Percentiles rank a stretch among this genome's conserved stretches.
Evolutionary conservation across 2,113 vertebrate species (phyloP).

Genomic region (Misgurnus anguillicaudatus): DNA sequence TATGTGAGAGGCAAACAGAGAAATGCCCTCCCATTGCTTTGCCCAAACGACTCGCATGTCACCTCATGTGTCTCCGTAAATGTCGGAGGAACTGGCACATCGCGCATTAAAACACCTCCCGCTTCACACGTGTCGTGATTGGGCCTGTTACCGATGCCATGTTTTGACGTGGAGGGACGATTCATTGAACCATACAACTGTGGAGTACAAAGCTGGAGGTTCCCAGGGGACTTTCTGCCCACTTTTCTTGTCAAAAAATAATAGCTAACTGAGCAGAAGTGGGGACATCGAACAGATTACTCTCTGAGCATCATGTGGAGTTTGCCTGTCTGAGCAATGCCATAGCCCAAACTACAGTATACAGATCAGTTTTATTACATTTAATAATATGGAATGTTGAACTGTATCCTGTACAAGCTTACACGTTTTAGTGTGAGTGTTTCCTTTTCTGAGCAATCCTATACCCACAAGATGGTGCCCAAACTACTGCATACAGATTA

Average conservation of each 20-base stretch:
- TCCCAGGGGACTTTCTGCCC: conserved; percentile 31
- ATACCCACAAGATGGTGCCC: conserved; percentile 24
- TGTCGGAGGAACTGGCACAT: conserved; percentile 34
- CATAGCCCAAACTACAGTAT: conserved; percentile 11
- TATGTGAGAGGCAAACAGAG: neutral
- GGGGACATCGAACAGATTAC: conserved; percentile 12
- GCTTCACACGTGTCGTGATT: conserved; percentile 32
- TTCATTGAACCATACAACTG: conserved; percentile 37
- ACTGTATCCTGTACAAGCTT: too few relatives aligned
- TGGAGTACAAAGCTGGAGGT: conserved; percentile 28
- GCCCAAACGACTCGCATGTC: conserved; percentile 1
- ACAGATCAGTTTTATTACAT: neutral
- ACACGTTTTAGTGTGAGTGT: too few relatives aligned
- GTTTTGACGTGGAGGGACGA: conserved; percentile 45
- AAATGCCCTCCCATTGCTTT: conserved; percentile 7
- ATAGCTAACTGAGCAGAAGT: conserved; percentile 38
- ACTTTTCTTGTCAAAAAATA: conserved; percentile 42
- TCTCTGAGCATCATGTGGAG: neutral
- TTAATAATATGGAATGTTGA: too few relatives aligned
- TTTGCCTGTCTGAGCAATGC: neutral
- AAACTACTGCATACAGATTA: neutral
- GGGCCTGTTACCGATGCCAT: conserved; percentile 35
- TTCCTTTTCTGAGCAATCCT: neutral
- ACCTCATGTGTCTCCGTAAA: conserved; percentile 22
- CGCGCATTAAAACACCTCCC: conserved; percentile 35